phyloP scores from a whole-genome alignment of 2,888 invertebrate species.

The Zootermopsis nevadensis region DNA sequence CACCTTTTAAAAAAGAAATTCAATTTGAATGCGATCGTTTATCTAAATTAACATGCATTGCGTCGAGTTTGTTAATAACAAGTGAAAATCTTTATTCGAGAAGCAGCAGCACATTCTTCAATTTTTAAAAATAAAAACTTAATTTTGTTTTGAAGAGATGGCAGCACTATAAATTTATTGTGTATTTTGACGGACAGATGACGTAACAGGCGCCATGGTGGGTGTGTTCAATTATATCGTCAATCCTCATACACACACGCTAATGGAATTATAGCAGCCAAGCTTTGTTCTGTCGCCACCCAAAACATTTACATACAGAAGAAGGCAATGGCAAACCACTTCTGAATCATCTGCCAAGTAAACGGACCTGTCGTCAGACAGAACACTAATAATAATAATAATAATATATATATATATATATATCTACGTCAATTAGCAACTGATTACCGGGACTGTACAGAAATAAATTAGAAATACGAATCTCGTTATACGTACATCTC shows the following conservation, averaged over 20 bases:
- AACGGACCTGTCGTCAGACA: too few species aligned
- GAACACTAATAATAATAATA: too few species aligned
- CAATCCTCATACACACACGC: background rate
- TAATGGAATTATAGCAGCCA: constrained; percentile 13
- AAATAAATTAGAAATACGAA: too few species aligned
- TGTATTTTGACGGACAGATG: constrained; percentile 9
- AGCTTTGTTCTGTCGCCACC: constrained; percentile 6
- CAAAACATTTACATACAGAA: too few species aligned
- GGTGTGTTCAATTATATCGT: constrained; percentile 13
- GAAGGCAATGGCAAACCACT: too few species aligned
- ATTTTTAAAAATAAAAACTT: background rate
- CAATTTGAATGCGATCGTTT: background rate
- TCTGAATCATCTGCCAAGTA: too few species aligned
- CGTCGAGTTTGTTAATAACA: background rate
- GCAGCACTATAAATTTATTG: background rate
- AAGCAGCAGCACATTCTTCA: background rate
- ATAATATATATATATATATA: too few species aligned
- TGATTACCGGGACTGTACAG: too few species aligned
- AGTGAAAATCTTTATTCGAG: background rate
- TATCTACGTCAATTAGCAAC: too few species aligned
- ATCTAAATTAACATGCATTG: background rate
- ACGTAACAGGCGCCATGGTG: background rate
- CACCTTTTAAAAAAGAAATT: background rate
- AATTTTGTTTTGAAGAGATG: background rate
- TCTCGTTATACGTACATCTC: too few species aligned